These are phyloP conservation scores for Catalaphyllia jardinei DNA, from an alignment of 64 coral and sea anemone species.

Conservation along the genomic window DNA sequence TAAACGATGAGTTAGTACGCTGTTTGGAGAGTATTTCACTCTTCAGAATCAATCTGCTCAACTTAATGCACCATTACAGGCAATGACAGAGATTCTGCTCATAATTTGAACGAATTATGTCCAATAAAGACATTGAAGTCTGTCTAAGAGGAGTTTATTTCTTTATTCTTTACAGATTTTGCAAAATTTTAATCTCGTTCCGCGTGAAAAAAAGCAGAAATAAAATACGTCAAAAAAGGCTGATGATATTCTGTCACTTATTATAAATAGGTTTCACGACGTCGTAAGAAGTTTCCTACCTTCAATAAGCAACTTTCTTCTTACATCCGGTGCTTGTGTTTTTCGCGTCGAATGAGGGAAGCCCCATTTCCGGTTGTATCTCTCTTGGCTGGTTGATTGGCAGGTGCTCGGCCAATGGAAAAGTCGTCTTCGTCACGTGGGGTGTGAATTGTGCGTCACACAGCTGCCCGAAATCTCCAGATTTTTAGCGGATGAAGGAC, in stretches of 20 bases:
- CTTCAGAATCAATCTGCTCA: background rate
- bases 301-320: slow-evolving; percentile 7
- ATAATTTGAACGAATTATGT: slow-evolving; percentile 6
- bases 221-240: too few relatives aligned
- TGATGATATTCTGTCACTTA: background rate
- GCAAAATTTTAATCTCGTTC: too few relatives aligned
- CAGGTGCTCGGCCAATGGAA: slow-evolving; percentile 50
- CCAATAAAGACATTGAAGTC: too few relatives aligned
- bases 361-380: slow-evolving; percentile 60
- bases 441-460: slow-evolving; percentile 76
- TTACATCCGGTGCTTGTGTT: slow-evolving; percentile 30
- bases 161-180: too few relatives aligned
- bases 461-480: slow-evolving; percentile 78
- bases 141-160: too few relatives aligned
- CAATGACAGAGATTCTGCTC: background rate
- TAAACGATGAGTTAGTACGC: background rate
- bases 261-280: background rate
- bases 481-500: slow-evolving; percentile 74
- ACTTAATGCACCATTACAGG: background rate
- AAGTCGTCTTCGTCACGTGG: slow-evolving; percentile 55
- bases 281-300: background rate
- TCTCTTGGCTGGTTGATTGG: slow-evolving; percentile 63
- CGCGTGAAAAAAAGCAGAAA: too few relatives aligned
- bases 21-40: background rate
- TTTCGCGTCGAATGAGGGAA: slow-evolving; percentile 24